Percentiles rank a stretch among this genome's conserved stretches.
Conservation (phyloP, 2,888 invertebrate genomes). For the Lasioglossum villosulum region DNA sequence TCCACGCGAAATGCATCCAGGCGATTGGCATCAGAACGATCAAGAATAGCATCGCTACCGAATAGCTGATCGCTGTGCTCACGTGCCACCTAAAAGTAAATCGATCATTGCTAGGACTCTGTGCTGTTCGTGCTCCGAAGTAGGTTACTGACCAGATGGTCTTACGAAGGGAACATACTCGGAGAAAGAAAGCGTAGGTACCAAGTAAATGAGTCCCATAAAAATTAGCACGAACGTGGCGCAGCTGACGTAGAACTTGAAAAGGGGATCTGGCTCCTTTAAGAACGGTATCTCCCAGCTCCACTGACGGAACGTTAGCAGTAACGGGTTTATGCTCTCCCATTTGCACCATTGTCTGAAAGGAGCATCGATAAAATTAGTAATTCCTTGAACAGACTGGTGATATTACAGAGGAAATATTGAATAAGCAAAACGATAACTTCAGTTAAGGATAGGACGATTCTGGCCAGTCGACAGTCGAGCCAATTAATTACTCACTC, state of each 20-base stretch:
- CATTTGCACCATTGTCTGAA: conserved; percentile 89
- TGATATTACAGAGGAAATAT: background rate
- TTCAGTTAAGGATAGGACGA: background rate
- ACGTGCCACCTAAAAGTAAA: conserved; percentile 81
- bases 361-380: background rate
- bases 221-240: conserved; percentile 87
- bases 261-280: conserved; percentile 91
- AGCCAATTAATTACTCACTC: conserved; percentile 86
- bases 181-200: conserved; percentile 87
- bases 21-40: conserved; percentile 88
- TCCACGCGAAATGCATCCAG: conserved; percentile 92
- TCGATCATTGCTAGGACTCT: background rate
- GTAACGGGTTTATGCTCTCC: conserved; percentile 87
- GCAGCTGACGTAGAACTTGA: conserved; percentile 91
- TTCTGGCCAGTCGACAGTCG: background rate
- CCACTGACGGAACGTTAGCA: conserved; percentile 88
- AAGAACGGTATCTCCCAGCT: conserved; percentile 90
- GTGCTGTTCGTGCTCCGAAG: background rate
- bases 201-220: conserved; percentile 85
- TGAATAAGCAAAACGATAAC: background rate
- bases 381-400: background rate
- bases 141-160: background rate
- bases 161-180: conserved; percentile 83
- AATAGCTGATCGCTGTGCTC: conserved; percentile 85
- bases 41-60: conserved; percentile 85